Evolutionary conservation across 2,888 invertebrate genomes (phyloP).

Genomic region (Acrobasis repandana): DNA sequence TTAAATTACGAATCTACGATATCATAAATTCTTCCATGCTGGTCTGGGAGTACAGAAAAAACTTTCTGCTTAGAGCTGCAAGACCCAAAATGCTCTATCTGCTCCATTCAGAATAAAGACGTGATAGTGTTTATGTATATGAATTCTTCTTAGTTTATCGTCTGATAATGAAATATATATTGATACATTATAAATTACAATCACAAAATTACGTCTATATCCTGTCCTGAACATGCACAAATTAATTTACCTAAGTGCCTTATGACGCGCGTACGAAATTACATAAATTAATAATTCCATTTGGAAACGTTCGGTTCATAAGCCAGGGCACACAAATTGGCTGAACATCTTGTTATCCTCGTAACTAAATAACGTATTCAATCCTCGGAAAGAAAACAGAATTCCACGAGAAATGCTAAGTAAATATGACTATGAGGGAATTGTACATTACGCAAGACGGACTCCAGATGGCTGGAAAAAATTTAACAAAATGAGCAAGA

Average conservation of each 20-base stretch:
- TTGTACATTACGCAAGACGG: slow-evolving; percentile 53
- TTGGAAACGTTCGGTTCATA: slow-evolving; percentile 43
- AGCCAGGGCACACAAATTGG: slow-evolving; percentile 62
- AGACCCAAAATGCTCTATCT: too few species aligned
- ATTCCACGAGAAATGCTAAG: slow-evolving; percentile 48
- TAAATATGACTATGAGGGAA: slow-evolving; percentile 57
- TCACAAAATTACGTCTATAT: not conserved
- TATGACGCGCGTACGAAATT: slow-evolving; percentile 35
- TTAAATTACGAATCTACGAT: too few species aligned
- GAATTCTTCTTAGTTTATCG: not conserved
- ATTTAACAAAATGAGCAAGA: slow-evolving; percentile 48
- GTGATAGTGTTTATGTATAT: too few species aligned
- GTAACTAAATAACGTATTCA: slow-evolving; percentile 60
- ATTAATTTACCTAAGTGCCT: slow-evolving; percentile 15
- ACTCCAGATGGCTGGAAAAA: slow-evolving; percentile 58
- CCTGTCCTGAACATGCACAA: not conserved
- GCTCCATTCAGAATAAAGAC: too few species aligned
- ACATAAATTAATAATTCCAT: slow-evolving; percentile 39
- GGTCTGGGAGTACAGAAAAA: too few species aligned
- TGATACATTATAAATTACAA: not conserved
- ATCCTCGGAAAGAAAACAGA: slow-evolving; percentile 56
- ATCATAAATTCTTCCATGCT: too few species aligned
- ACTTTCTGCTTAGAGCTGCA: too few species aligned
- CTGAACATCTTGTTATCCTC: slow-evolving; percentile 52
- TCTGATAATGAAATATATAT: not conserved